Percentiles rank a stretch among this genome's conserved stretches.
Conservation (phyloP, 1,140 invertebrate species). For the Drosophila pectinifera region DNA sequence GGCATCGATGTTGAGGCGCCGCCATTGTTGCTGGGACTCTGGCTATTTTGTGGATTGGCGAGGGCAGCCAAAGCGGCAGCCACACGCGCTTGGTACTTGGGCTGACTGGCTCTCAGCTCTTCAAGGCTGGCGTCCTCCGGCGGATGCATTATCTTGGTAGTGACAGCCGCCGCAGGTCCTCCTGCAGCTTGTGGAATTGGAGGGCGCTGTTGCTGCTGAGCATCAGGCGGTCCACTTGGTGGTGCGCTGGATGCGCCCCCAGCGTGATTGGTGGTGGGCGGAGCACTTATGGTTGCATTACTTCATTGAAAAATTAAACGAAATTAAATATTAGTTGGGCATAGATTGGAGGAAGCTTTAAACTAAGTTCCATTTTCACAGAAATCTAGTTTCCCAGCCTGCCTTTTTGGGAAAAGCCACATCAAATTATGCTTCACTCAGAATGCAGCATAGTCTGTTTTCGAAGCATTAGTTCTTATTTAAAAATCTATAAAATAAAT, state of each 20-base stretch:
- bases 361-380: neutral
- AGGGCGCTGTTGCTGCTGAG: slow-evolving; percentile 61
- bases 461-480: neutral
- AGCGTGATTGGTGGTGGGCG: slow-evolving; percentile 86
- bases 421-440: too few species aligned
- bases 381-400: neutral
- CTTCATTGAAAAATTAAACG: slow-evolving; percentile 85
- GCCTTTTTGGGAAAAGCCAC: neutral
- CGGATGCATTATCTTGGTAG: slow-evolving; percentile 97
- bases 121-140: slow-evolving; percentile 97
- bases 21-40: slow-evolving; percentile 53
- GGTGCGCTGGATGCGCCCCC: slow-evolving; percentile 65
- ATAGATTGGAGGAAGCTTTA: neutral
- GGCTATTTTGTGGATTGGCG: slow-evolving; percentile 75
- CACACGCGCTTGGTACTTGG: slow-evolving; percentile 88
- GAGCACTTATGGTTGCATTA: slow-evolving; percentile 89
- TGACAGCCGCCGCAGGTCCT: slow-evolving; percentile 86
- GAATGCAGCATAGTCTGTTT: too few species aligned
- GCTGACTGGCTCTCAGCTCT: slow-evolving; percentile 91
- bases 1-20: slow-evolving; percentile 58
- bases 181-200: slow-evolving; percentile 38
- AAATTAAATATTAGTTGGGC: slow-evolving; percentile 1
- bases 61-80: slow-evolving; percentile 72
- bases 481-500: too few species aligned
- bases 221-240: slow-evolving; percentile 76